phyloP scores from a whole-genome alignment of 1,140 invertebrate genomes.

The Papilio aristodemus region DNA sequence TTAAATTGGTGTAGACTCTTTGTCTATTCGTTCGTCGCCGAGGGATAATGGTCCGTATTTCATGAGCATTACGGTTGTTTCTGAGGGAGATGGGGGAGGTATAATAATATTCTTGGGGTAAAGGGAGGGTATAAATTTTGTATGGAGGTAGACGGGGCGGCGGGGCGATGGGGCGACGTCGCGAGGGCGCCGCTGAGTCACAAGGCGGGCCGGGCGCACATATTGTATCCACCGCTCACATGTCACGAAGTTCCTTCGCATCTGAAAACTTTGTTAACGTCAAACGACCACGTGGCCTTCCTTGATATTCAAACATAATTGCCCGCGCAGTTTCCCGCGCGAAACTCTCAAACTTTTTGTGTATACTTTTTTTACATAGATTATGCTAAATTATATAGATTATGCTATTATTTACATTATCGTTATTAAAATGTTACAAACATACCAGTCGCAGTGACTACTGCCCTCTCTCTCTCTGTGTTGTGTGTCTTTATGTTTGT shows the following conservation, averaged over 20 bases:
- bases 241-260: conserved; percentile 79
- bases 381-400: background rate
- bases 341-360: conserved; percentile 43
- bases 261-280: conserved; percentile 79
- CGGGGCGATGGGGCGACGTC: conserved; percentile 63
- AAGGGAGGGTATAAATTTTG: conserved; percentile 80
- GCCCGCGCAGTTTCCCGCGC: conserved; percentile 59
- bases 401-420: no score
- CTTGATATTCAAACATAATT: conserved; percentile 68
- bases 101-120: conserved; percentile 69
- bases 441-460: no score
- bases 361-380: conserved; percentile 1
- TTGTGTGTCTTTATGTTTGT: no score
- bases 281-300: conserved; percentile 76
- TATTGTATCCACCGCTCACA: conserved; percentile 78
- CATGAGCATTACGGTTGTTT: conserved; percentile 51
- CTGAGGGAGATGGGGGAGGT: conserved; percentile 38
- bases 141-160: conserved; percentile 77
- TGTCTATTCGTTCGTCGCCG: conserved; percentile 55
- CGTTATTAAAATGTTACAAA: no score
- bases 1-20: conserved; percentile 71
- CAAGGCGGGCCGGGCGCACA: conserved; percentile 51
- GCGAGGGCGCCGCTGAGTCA: conserved; percentile 77
- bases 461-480: no score
- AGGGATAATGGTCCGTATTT: conserved; percentile 58